Conservation (phyloP, 37 sponge, comb jelly and placozoan species). For the Cliona cf. orientalis region DNA sequence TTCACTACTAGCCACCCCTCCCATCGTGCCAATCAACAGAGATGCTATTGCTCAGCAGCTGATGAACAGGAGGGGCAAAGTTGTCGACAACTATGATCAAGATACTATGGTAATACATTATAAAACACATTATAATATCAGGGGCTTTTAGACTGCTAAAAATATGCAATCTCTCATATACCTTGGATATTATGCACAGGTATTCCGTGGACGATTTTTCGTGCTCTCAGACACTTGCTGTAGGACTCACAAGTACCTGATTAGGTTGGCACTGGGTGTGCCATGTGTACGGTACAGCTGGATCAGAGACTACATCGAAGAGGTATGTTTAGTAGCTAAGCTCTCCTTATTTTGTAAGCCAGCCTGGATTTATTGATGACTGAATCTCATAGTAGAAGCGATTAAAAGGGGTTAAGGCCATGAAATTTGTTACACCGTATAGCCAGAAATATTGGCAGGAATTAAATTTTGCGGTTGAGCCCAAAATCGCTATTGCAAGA, state of each 20-base stretch:
- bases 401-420: not conserved
- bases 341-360: no score
- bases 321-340: slow-evolving; percentile 33
- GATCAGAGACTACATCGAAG: slow-evolving; percentile 42
- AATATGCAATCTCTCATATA: no score
- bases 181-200: not conserved
- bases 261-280: slow-evolving; percentile 57
- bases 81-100: slow-evolving; percentile 15
- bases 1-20: slow-evolving; percentile 33
- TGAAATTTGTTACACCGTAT: not conserved
- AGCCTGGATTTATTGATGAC: not conserved
- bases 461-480: no score
- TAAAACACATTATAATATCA: no score
- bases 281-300: slow-evolving; percentile 66
- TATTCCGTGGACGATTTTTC: slow-evolving; percentile 21
- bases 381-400: not conserved
- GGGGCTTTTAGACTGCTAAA: no score
- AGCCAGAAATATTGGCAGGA: no score
- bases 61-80: slow-evolving; percentile 15
- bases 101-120: not conserved
- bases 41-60: slow-evolving; percentile 15
- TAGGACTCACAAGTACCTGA: slow-evolving; percentile 62
- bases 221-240: slow-evolving; percentile 58
- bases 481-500: no score
- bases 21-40: not conserved